Conservation (phyloP, 2,888 invertebrate species). For the Volucella inanis region DNA sequence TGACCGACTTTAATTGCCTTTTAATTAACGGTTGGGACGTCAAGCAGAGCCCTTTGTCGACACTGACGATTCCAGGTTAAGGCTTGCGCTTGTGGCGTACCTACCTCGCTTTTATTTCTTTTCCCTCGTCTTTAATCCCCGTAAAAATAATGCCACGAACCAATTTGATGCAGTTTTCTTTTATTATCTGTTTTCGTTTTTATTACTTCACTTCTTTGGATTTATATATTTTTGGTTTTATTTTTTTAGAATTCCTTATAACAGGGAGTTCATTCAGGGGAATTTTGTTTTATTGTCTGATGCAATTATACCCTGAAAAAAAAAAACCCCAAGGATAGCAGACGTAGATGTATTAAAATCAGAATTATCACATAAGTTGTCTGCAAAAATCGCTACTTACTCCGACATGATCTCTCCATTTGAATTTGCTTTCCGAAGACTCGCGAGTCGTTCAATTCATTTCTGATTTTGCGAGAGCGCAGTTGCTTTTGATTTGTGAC, state of each 20-base stretch:
- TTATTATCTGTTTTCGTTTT: constrained; percentile 24
- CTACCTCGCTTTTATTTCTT: constrained; percentile 19
- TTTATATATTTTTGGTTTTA: constrained; percentile 20
- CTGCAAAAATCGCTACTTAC: constrained; percentile 59
- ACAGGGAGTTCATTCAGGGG: constrained; percentile 29
- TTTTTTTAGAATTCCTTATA: constrained; percentile 29
- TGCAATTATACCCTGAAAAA: neutral
- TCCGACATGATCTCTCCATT: constrained; percentile 67
- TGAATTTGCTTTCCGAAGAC: constrained; percentile 38
- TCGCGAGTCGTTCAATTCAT: constrained; percentile 7
- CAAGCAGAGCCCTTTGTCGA: constrained; percentile 53
- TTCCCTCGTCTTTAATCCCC: constrained; percentile 20
- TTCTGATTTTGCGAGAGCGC: constrained; percentile 18
- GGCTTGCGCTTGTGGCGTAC: constrained; percentile 29
- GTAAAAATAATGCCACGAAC: constrained; percentile 28
- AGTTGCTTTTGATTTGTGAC: constrained; percentile 15
- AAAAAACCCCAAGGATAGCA: constrained; percentile 31
- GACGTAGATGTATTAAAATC: constrained; percentile 55
- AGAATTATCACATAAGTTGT: constrained; percentile 69
- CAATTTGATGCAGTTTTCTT: constrained; percentile 38
- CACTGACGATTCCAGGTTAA: constrained; percentile 49
- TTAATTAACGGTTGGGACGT: constrained; percentile 68
- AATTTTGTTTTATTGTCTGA: constrained; percentile 40
- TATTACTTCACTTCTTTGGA: constrained; percentile 18
- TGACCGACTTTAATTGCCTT: constrained; percentile 69